Evolutionary conservation across 1,140 invertebrate species (phyloP).

Genomic region (Diorhabda sublineata): DNA sequence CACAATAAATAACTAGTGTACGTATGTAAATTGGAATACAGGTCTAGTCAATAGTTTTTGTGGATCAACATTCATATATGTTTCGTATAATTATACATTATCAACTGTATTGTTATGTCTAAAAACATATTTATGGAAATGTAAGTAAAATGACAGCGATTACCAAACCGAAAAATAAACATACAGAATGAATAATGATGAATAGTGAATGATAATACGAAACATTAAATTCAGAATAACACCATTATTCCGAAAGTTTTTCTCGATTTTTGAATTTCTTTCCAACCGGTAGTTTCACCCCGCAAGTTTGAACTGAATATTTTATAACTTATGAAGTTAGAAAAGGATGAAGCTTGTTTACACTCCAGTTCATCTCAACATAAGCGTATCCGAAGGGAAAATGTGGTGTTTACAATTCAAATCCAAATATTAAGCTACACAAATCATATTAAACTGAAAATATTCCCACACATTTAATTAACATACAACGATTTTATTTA

Average conservation of each 20-base stretch:
- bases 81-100: too few relatives aligned
- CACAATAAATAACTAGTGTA: too few relatives aligned
- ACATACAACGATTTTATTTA: too few relatives aligned
- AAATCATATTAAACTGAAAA: too few relatives aligned
- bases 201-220: conserved; percentile 18
- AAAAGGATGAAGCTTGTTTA: conserved; percentile 23
- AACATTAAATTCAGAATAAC: conserved; percentile 32
- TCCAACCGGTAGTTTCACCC: conserved; percentile 17
- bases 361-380: conserved; percentile 18
- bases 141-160: neutral
- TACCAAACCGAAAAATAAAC: neutral
- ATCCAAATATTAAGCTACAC: neutral
- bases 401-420: neutral
- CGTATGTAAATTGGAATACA: too few relatives aligned
- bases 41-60: too few relatives aligned
- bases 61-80: too few relatives aligned
- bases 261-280: conserved; percentile 25
- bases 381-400: conserved; percentile 4
- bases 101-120: too few relatives aligned
- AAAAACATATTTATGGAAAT: too few relatives aligned
- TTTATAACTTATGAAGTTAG: conserved; percentile 28
- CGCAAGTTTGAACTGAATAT: conserved; percentile 34
- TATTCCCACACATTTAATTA: too few relatives aligned
- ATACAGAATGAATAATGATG: neutral
- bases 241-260: conserved; percentile 30